Evolutionary conservation across 2,888 invertebrate species (phyloP).

Genomic region (Lasius platythorax): DNA sequence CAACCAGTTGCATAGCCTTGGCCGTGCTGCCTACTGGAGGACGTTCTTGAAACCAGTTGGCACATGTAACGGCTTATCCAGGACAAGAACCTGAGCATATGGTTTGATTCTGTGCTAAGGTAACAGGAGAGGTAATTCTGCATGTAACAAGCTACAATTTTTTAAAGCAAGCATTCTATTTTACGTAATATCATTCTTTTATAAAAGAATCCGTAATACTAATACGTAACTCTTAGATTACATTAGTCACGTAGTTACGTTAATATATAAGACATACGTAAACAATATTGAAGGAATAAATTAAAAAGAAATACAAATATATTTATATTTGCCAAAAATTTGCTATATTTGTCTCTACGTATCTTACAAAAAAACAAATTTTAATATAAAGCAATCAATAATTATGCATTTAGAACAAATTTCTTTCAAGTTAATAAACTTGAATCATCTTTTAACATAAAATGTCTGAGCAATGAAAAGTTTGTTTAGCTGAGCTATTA

Average conservation of each 20-base stretch:
- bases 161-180: conserved; percentile 2
- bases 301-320: background rate
- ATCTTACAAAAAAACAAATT: background rate
- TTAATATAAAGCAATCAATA: background rate
- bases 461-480: background rate
- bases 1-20: conserved; percentile 74
- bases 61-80: conserved; percentile 37
- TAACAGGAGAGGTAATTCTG: background rate
- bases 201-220: background rate
- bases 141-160: conserved; percentile 46
- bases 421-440: background rate
- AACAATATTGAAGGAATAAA: background rate
- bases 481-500: background rate
- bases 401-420: background rate
- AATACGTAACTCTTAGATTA: background rate
- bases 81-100: conserved; percentile 58
- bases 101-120: conserved; percentile 70
- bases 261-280: background rate
- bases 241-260: background rate
- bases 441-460: background rate
- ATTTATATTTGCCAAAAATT: background rate
- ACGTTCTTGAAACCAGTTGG: conserved; percentile 59
- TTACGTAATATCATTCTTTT: conserved; percentile 12
- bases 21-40: conserved; percentile 80
- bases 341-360: background rate